Evolutionary conservation across 2,888 invertebrate species (phyloP).

Genomic region (Pachycephus smyrnensis): DNA sequence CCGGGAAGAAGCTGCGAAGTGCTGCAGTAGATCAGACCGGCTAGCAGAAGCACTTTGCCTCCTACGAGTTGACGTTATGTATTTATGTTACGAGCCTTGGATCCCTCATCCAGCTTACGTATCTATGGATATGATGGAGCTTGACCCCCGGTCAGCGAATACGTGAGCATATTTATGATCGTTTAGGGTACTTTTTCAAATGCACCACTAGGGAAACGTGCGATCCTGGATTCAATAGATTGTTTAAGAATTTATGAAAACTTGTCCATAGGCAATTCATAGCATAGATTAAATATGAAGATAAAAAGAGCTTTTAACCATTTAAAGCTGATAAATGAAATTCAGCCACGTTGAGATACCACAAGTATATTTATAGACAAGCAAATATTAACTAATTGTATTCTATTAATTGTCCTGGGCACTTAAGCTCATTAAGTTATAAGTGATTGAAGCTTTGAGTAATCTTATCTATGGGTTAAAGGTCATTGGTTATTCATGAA

Average conservation of each 20-base stretch:
- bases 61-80: not conserved
- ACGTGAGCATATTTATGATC: constrained; percentile 38
- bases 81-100: not conserved
- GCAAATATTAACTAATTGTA: not conserved
- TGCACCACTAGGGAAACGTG: constrained; percentile 24
- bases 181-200: constrained; percentile 44
- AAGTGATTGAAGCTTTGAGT: constrained; percentile 17
- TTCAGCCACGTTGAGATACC: accelerated
- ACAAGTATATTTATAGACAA: not conserved
- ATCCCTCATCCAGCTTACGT: not conserved
- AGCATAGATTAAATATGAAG: not conserved
- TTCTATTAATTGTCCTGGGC: not conserved
- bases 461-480: not conserved
- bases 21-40: constrained; percentile 40
- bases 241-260: not conserved
- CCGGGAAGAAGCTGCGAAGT: constrained; percentile 21
- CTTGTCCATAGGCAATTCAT: not conserved
- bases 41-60: constrained; percentile 16
- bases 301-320: not conserved
- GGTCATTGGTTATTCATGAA: constrained; percentile 29
- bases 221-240: not conserved
- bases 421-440: constrained; percentile 18
- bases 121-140: constrained; percentile 6
- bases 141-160: constrained; percentile 40
- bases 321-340: not conserved